These are phyloP conservation scores for Danio albolineatus DNA, from an alignment of 2,797 vertebrate genomes.

Conservation along the genomic window DNA sequence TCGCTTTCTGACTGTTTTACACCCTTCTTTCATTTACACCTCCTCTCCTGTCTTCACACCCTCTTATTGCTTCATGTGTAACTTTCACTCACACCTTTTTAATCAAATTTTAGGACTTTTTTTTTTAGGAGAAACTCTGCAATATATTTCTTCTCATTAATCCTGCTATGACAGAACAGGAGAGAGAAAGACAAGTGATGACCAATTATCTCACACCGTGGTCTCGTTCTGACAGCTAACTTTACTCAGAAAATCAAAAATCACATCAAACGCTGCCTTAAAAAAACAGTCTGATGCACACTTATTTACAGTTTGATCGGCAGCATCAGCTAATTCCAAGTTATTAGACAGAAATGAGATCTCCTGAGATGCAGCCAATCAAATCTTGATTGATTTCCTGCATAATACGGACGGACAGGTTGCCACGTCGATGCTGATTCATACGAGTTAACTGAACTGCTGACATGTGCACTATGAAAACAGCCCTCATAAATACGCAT, in stretches of 20 bases:
- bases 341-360: conserved; percentile 33
- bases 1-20: conserved; percentile 38
- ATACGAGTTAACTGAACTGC: conserved; percentile 34
- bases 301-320: conserved; percentile 29
- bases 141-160: conserved; percentile 63
- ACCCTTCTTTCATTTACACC: conserved; percentile 59
- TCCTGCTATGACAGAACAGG: conserved; percentile 27
- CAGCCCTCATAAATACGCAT: conserved; percentile 16
- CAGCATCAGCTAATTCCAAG: conserved; percentile 6
- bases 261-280: background rate
- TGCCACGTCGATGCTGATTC: conserved; percentile 5
- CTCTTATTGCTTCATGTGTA: conserved; percentile 26
- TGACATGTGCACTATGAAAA: conserved; percentile 26
- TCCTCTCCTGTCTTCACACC: conserved; percentile 36
- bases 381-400: conserved; percentile 39
- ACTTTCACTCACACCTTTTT: conserved; percentile 43
- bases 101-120: conserved; percentile 49
- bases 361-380: background rate
- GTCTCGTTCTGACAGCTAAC: conserved; percentile 51
- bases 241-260: conserved; percentile 25
- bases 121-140: conserved; percentile 45
- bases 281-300: background rate
- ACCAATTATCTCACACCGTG: conserved; percentile 60
- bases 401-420: conserved; percentile 12
- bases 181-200: conserved; percentile 55